Conservation (phyloP, 1,140 invertebrate genomes). For the Drosophila kepulauana region DNA sequence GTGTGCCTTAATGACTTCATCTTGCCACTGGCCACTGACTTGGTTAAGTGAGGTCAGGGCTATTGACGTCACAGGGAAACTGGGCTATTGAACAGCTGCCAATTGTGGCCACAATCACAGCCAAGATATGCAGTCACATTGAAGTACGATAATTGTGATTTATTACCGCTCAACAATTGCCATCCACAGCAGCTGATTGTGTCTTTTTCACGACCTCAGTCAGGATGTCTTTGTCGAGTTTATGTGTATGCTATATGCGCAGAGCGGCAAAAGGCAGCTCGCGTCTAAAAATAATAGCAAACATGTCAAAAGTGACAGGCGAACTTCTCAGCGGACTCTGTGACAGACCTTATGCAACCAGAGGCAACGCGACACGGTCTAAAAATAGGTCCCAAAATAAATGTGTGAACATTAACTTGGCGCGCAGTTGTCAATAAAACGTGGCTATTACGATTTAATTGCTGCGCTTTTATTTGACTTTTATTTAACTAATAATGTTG, state of each 20-base stretch:
- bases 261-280: constrained; percentile 3
- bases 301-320: constrained; percentile 46
- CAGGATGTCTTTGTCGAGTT: constrained; percentile 6
- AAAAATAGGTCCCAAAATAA: constrained; percentile 4
- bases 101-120: constrained; percentile 52
- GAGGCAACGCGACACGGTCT: not conserved
- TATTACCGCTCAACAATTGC: constrained; percentile 57
- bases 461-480: not conserved
- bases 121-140: constrained; percentile 10
- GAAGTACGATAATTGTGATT: constrained; percentile 42
- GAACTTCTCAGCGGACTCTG: constrained; percentile 1
- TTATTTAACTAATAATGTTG: not conserved
- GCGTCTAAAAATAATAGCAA: constrained; percentile 39
- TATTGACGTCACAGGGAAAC: constrained; percentile 51
- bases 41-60: constrained; percentile 73
- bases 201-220: constrained; percentile 29
- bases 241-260: constrained; percentile 1
- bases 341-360: constrained; percentile 30
- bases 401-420: constrained; percentile 1
- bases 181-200: constrained; percentile 32
- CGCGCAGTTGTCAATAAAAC: not conserved
- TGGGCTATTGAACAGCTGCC: constrained; percentile 80
- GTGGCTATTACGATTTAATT: not conserved
- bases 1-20: constrained; percentile 64
- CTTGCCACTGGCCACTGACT: constrained; percentile 12